Base-by-base conservation (phyloP, 2,888 invertebrate genomes). In the Drosophila picticornis region DNA sequence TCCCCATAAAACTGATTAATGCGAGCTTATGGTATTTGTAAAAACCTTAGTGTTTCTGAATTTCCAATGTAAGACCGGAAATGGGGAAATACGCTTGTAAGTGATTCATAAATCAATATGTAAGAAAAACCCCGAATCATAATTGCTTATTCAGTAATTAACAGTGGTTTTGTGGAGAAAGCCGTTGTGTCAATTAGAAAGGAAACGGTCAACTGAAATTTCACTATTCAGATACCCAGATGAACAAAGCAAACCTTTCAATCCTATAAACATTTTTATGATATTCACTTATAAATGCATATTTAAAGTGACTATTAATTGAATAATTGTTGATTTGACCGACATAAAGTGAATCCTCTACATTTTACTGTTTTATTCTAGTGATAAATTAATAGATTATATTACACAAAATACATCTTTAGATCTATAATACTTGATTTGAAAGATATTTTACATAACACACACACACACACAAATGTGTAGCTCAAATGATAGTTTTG, bases 141-240 rank as follows among this genome's bases (percentile, higher is more conserved):
- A 50, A 53, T 58, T 58, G 61, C 31, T 40, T 58, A 40, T 46
- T 53, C 32, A 25, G 61, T 51, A 40, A 61, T 75, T 69, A 64
- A 64, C 46, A 51, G 34, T 51, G 48, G 29, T 55, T 57, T 40
- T 27, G 29, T 10, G 19, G 81, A 48, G 81, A 78, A 81, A 78
- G 81, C 72, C 43, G 10, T 7, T 38, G 22, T 48, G 29, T 63
- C 52, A 66, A 72, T 80, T 71, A 57, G 81, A 77, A 77, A 77
- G 77, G 81, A 52, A 67, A 77, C 56, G 46, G 56, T 51, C 27
- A 69, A 36, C 38, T 31, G n/a, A 1, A 38, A 7, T n/a, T 27
- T 43, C 31, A 19, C 55, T 64, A 51, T 66, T 61, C 48, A 40
- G 48, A 59, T 72, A 40, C 13, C 11, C 31, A 22, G 31, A 31